Base-by-base conservation (phyloP, 2,113 vertebrate species). In the Morphnarchus princeps region DNA sequence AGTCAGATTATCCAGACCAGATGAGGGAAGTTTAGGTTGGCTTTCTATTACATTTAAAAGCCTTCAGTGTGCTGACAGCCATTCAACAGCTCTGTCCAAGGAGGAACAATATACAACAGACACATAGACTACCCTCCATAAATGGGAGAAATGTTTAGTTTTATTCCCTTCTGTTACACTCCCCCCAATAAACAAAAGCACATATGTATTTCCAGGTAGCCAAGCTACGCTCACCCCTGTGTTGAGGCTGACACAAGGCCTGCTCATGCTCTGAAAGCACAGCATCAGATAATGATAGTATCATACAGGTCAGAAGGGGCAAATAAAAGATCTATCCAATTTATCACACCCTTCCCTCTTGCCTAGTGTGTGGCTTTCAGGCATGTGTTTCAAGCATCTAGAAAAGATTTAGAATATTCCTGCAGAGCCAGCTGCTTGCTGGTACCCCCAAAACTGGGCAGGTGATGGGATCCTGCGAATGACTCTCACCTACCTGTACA, bases 1-100 rank as follows among this genome's bases (percentile, higher is more conserved):
- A 97, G 95, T 93, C 90, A 83, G 93, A 93, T 97, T 97, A 95
- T 88, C 94, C 93, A 97, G 94, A 95, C 58, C 90, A 87, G 93
- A 89, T 83, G 96, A 98, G 47, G 42, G 84, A 96, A 96, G 87
- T 77, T 88, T 93, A 91, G 77, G 85, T 83, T 96, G 95, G 90
- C 55, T 92, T 92, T 92, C 93, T 86, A 73, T 81, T 77, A 67
- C 24, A 92, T 78, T 73, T 89, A 65, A 87, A 95, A 95, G 40
- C 28, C 62, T 87, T 90, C 71, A 63, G 9, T 42, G 16, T 90
- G 79, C 62, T 91, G 93, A 96, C 71, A 91, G 66, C 58, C 87
- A 61, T 92, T 81, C 62, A 52, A 45, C 45, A 82, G 52, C 36
- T 58, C 66, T 76, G 61, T 58, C 79, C 74, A 90, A 85, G 34